Conservation (phyloP, 2,888 invertebrate genomes). For the Troides oblongomaculatus region DNA sequence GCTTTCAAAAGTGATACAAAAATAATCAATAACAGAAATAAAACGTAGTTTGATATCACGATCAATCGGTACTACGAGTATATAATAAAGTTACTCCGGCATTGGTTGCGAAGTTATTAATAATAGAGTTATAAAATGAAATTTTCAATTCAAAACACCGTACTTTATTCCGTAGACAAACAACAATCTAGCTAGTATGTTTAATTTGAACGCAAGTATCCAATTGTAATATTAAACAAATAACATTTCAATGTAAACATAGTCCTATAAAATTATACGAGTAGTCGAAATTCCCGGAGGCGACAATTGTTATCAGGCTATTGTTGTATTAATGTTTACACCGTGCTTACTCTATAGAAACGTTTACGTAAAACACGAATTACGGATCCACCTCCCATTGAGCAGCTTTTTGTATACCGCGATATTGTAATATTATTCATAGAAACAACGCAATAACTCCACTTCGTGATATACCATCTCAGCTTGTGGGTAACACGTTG, state of each 20-base stretch:
- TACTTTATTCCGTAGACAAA: too few relatives aligned
- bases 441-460: constrained; percentile 26
- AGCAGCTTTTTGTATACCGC: constrained; percentile 1
- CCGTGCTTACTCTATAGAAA: constrained; percentile 1
- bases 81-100: too few relatives aligned
- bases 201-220: not conserved
- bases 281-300: not conserved
- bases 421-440: constrained; percentile 28
- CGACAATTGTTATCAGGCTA: not conserved
- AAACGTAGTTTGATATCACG: too few relatives aligned
- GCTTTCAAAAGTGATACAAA: too few relatives aligned
- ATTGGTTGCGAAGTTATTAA: too few relatives aligned
- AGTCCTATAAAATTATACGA: constrained; percentile 1
- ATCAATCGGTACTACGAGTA: too few relatives aligned
- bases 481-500: constrained; percentile 1
- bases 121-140: too few relatives aligned
- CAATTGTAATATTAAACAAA: not conserved
- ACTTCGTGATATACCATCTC: constrained; percentile 10
- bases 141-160: too few relatives aligned
- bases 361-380: constrained; percentile 1
- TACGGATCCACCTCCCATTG: constrained; percentile 1
- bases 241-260: constrained; percentile 3
- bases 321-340: constrained; percentile 5
- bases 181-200: not conserved
- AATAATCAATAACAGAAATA: too few relatives aligned